phyloP scores from a whole-genome alignment of 2,888 invertebrate species.

The Eugnorisma glareosa region DNA sequence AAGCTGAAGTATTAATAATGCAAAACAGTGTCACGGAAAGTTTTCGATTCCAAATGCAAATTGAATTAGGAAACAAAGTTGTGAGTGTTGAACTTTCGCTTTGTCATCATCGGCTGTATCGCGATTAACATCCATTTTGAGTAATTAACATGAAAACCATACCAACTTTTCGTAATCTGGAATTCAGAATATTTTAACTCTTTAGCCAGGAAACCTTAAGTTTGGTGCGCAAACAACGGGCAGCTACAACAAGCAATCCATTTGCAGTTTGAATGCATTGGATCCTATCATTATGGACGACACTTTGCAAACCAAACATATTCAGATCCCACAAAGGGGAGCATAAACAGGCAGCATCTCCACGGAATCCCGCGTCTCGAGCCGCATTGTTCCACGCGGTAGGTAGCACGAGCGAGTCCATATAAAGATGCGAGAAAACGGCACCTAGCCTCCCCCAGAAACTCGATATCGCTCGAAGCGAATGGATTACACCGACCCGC shows the following conservation, averaged over 20 bases:
- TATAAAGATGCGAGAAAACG: constrained; percentile 79
- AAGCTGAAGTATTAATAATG: constrained; percentile 90
- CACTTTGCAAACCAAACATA: constrained; percentile 61
- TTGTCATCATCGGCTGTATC: constrained; percentile 82
- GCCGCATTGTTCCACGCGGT: constrained; percentile 58
- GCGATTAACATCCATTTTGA: constrained; percentile 79
- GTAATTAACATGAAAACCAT: constrained; percentile 57
- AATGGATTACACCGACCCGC: constrained; percentile 86
- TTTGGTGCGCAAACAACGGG: constrained; percentile 20
- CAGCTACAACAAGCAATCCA: constrained; percentile 39
- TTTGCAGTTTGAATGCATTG: constrained; percentile 57
- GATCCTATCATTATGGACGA: constrained; percentile 54
- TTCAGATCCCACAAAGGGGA: constrained; percentile 61
- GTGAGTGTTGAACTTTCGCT: constrained; percentile 82
- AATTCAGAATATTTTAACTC: constrained; percentile 38
- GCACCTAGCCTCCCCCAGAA: constrained; percentile 81
- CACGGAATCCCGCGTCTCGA: constrained; percentile 52
- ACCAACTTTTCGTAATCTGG: constrained; percentile 38
- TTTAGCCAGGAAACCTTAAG: not conserved
- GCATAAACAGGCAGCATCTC: constrained; percentile 59
- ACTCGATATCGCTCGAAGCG: constrained; percentile 83
- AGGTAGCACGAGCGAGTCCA: constrained; percentile 65
- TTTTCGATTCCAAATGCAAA: constrained; percentile 90
- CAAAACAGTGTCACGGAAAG: constrained; percentile 91
- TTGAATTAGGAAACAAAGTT: constrained; percentile 90